Base-by-base conservation (phyloP, 2,113 vertebrate genomes). In the Aegotheles bennettii region DNA sequence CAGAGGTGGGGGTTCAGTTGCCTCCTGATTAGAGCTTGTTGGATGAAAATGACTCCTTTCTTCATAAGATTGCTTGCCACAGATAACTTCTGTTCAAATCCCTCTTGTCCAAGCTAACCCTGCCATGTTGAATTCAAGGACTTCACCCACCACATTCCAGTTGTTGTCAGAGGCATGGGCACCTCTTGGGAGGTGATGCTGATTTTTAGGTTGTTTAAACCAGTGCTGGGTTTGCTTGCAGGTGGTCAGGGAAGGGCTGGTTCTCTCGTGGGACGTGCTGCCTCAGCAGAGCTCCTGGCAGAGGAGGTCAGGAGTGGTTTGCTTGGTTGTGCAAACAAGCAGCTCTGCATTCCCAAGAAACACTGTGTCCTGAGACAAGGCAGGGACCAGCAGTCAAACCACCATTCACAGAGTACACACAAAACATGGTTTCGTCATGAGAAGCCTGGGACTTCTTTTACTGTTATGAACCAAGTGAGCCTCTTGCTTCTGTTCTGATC, bases 191-290 rank as follows among this genome's bases (percentile, higher is more conserved):
- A 87, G 65, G 16, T 7, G n/a, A 16, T 1, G 2, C 36, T 19
- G 70, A 7, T 20, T 57, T 78, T 56, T 47, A 20, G 43, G 25
- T 12, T 28, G 31, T 59, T 56, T 15, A 12, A 70, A 80, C 61
- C 0, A 1, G n/a, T 0, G 0, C 48, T 47, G 1, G 0, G 43
- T 48, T 83, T 48, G 47, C 65, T 42, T 3, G 4, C 36, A 8
- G 51, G 40, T 53, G 73, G 38, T 21, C 6, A 4, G 23, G 35
- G 53, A 74, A 75, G 40, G 36, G 33, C 28, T 50, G 36, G 13
- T 59, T 57, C 13, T 43, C 63, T 64, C 1, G 0, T 68, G 28
- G 36, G 48, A 82, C 31, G 9, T 2, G 6, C 31, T 59, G 76
- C 74, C 87, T n/a, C 43, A 21, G 61, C 31, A 68, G 76, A 56